Evolutionary conservation across 2,797 vertebrate species (phyloP).

Genomic region (Melanotaenia nigrans): DNA sequence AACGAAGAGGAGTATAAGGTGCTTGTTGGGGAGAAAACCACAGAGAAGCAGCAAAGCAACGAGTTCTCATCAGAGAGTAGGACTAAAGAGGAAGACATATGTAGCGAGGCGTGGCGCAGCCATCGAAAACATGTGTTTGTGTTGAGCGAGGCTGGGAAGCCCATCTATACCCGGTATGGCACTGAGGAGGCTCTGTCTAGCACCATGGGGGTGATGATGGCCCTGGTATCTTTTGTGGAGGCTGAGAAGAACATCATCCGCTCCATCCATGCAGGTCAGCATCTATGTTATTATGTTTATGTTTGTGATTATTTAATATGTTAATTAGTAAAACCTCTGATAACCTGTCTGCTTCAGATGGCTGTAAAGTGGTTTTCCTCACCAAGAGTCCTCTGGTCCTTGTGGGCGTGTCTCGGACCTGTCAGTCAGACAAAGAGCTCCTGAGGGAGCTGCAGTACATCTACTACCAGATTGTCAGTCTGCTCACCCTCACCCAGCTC

Average conservation of each 20-base stretch:
- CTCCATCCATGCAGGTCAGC: constrained; percentile 94
- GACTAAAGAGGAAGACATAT: constrained; percentile 89
- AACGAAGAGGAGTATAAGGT: constrained; percentile 79
- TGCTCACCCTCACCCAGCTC: constrained; percentile 95
- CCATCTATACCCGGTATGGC: constrained; percentile 95
- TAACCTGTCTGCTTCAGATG: constrained; percentile 80
- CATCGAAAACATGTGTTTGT: constrained; percentile 96
- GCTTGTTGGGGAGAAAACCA: constrained; percentile 57
- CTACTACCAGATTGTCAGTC: constrained; percentile 97
- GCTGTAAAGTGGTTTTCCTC: constrained; percentile 95
- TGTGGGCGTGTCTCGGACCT: constrained; percentile 91
- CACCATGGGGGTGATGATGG: constrained; percentile 98
- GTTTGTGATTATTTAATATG: not conserved
- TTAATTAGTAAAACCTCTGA: no score
- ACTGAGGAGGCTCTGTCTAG: constrained; percentile 96
- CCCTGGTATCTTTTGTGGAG: constrained; percentile 95
- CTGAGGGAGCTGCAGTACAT: constrained; percentile 95
- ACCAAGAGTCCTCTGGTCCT: constrained; percentile 94
- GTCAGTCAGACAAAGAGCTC: constrained; percentile 92
- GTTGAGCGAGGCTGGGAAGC: constrained; percentile 96
- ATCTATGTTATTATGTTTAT: not conserved
- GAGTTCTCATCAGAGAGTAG: constrained; percentile 66
- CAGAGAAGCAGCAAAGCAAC: constrained; percentile 75
- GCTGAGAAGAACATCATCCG: constrained; percentile 93
- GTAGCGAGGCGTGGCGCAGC: constrained; percentile 89